Evolutionary conservation across 2,113 vertebrate genomes (phyloP).

Genomic region (Tonatia bakeri): DNA sequence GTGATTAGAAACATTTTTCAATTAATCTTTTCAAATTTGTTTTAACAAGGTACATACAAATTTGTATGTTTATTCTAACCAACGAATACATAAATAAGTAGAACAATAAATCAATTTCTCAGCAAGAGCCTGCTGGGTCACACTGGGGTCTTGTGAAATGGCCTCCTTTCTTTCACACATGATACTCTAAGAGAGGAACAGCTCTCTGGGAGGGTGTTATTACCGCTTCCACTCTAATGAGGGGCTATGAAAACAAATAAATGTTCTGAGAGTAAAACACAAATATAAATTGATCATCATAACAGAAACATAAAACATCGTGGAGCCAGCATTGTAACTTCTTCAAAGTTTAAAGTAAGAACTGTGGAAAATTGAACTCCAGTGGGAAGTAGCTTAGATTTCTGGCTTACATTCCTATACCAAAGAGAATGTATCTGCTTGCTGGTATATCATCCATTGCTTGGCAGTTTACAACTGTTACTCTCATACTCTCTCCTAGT

Average conservation of each 20-base stretch:
- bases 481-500: neutral
- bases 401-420: neutral
- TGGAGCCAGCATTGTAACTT: neutral
- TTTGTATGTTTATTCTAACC: neutral
- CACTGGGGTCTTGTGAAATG: neutral
- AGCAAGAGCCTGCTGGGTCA: neutral
- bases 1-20: neutral
- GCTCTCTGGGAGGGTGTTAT: neutral
- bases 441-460: neutral
- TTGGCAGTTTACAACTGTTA: neutral
- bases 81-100: no score
- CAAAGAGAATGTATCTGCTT: neutral
- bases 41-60: neutral
- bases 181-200: neutral
- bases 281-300: neutral
- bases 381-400: neutral
- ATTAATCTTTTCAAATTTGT: neutral
- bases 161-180: neutral
- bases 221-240: neutral
- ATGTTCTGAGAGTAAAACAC: neutral
- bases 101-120: no score
- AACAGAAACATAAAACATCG: neutral
- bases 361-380: neutral
- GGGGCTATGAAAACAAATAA: neutral
- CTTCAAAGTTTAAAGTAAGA: neutral